Evolutionary conservation across 2,797 vertebrate species (phyloP), one percentile per base, ranked within the genome.

Genomic region (Meriones psammophilus): DNA sequence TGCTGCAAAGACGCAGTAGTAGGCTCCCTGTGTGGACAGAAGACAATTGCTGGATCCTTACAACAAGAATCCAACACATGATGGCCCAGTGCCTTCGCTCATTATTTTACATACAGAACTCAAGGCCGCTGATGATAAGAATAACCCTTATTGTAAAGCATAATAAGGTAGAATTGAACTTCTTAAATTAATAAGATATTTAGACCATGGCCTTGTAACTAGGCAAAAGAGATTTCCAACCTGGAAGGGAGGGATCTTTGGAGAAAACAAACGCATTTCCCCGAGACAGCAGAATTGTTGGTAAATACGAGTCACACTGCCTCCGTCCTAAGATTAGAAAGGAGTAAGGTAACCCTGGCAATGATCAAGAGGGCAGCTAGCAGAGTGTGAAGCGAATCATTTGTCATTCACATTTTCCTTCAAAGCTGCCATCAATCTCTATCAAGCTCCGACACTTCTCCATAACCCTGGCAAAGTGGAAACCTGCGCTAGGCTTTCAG

Each of bases 331-430:
- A 50, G 76, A 94, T 24, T n/a, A 76, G 39, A 30, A 20, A 89
- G 60, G 54, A 94, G 50, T n/a, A 86, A n/a, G 3, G 14, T 14
- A 26, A 33, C 56, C 46, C 95, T 96, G 85, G 89, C 79, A 79
- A 50, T 77, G 95, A 94, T 95, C 95, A 92, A 77, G 28, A 30
- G 68, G 36, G 66, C 80, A 91, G 36, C 4, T 0, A 81, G 69
- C 87, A 14, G 74, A 84, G n/a, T 69, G 66, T 95, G 94, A 95
- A 94, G 76, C 86, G 39, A 95, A 56, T 84, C 90, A 97, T 97
- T 96, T 69, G 79, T 98, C 97, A 95, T 96, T 62, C 62, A 28
- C 6, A 0, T 96, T 98, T 97, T 95, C 77, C 93, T 96, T 76
- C 79, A 84, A 85, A 94, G 83, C 88, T 94, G 74, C 91, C 94